Evolutionary conservation across 1,140 invertebrate species (phyloP), one percentile per base, ranked within the genome.

Genomic region (Zaprionus vittiger): DNA sequence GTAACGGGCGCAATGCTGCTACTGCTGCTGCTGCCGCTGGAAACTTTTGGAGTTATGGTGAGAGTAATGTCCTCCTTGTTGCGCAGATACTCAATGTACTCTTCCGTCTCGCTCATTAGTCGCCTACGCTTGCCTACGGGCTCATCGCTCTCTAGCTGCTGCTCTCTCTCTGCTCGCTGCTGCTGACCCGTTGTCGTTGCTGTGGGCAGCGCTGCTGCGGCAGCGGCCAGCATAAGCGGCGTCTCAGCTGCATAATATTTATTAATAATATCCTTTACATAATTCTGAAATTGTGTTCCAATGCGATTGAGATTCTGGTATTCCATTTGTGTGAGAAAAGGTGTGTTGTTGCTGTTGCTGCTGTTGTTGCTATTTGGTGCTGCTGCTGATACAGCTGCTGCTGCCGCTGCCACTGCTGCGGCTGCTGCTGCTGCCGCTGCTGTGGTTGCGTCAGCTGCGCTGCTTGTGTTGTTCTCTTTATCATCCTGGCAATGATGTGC

Each of bases 241-340:
- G 85, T 91, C 47, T 92, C 91, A 9, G 91, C 91, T 41, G 90
- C 80, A 80, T 92, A 92, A 57, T 92, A 92, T 79, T 92, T 92
- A 67, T 84, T 92, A 11, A 92, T 92, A 26, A 92, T 92, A 77
- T 92, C 91, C 67, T 92, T 92, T 72, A 92, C 91, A 79, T 92
- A 92, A 74, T 92, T 92, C 61, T 92, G 91, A 79, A 92, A 91
- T 72, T 92, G 90, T 60, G 84, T 92, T 44, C 83, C 85, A 56
- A 92, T 81, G 73, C 92, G 91, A 66, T 92, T 92, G 71, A 92
- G 79, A 91, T 92, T 92, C 79, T 92, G 84, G 60, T 92, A 92
- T 77, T 92, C 91, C 91, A 92, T 92, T 77, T 84, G 81, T 59
- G 91, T 91, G 67, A 92, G 77, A 64, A 92, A 92, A 34, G 87